Evolutionary conservation across 2,888 invertebrate genomes (phyloP).

Genomic region (Vandiemenella viatica): DNA sequence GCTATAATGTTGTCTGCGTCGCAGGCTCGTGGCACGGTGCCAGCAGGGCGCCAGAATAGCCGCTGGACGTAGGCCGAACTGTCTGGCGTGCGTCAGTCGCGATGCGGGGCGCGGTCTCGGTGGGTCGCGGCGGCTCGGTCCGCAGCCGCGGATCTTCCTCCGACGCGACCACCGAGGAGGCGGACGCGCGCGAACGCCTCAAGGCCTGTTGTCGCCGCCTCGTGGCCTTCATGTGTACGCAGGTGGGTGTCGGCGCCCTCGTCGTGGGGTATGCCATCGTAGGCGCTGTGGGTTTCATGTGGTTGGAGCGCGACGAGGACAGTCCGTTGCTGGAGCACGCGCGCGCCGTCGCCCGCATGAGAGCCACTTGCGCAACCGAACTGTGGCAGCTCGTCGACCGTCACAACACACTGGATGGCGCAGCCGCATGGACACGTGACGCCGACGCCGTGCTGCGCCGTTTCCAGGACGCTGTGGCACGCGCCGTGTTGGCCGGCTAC

Average conservation of each 20-base stretch:
- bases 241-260: slow-evolving; percentile 76
- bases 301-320: slow-evolving; percentile 49
- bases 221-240: slow-evolving; percentile 83
- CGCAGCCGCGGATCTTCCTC: slow-evolving; percentile 45
- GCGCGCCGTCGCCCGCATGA: slow-evolving; percentile 31
- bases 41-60: no score
- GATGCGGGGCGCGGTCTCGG: no score
- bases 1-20: no score
- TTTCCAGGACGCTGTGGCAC: slow-evolving; percentile 54
- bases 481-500: slow-evolving; percentile 50
- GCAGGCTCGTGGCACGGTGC: no score
- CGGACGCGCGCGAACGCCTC: slow-evolving; percentile 57
- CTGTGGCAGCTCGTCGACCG: slow-evolving; percentile 44
- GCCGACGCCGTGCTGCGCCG: slow-evolving; percentile 43
- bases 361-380: slow-evolving; percentile 39
- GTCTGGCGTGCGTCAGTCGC: no score
- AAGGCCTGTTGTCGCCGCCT: slow-evolving; percentile 75
- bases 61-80: no score
- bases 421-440: slow-evolving; percentile 42
- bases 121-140: slow-evolving; percentile 48
- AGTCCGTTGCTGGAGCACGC: slow-evolving; percentile 26
- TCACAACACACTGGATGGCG: slow-evolving; percentile 40
- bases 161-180: slow-evolving; percentile 45
- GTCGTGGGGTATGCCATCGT: slow-evolving; percentile 76
- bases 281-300: slow-evolving; percentile 67